Conservation (phyloP, 1,140 invertebrate species). For the Octopus sinensis region DNA sequence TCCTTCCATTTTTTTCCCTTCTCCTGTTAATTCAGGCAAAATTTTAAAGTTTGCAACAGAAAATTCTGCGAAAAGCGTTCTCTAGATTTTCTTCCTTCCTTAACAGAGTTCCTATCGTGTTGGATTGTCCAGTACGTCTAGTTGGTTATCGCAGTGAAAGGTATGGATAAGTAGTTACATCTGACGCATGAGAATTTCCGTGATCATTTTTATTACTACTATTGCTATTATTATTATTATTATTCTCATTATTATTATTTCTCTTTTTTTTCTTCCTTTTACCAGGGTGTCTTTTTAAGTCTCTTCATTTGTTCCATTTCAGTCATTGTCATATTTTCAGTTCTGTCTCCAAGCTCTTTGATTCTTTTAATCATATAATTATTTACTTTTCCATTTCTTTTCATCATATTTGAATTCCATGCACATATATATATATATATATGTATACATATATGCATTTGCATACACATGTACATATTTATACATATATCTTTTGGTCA, state of each 20-base stretch:
- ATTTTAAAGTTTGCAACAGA: no score
- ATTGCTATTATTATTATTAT: background rate
- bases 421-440: background rate
- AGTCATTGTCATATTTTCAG: no score
- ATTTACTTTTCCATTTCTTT: no score
- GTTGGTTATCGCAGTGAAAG: slow-evolving; percentile 4
- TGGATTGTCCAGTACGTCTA: slow-evolving; percentile 5
- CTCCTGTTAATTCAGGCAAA: no score
- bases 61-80: no score
- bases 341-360: no score
- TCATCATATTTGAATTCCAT: no score
- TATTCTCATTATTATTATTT: background rate
- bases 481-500: background rate
- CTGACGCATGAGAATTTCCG: background rate
- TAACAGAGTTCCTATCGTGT: slow-evolving; percentile 7
- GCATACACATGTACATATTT: background rate
- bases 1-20: no score
- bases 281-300: no score
- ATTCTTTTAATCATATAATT: no score
- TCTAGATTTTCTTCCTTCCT: slow-evolving; percentile 2
- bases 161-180: background rate
- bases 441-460: background rate
- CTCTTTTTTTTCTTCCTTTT: no score
- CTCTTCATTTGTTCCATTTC: no score
- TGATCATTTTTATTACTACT: background rate